A percentile compares a stretch with the other conserved stretches of the same genome.
Conservation (phyloP, 2,888 invertebrate genomes). For the Zaprionus bogoriensis region DNA sequence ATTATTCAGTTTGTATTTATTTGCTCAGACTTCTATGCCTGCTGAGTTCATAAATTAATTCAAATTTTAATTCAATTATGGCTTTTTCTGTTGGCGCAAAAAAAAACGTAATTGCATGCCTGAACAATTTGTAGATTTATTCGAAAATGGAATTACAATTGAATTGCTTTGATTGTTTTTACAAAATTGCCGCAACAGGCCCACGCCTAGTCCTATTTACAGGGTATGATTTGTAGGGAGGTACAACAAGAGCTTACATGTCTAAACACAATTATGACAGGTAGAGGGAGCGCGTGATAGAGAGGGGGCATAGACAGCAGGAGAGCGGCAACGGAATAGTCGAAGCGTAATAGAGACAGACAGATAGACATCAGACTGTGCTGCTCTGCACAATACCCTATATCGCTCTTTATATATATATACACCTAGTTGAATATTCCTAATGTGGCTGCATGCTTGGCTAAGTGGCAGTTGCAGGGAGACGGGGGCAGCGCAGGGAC, state of each 20-base stretch:
- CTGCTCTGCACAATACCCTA: constrained; percentile 12
- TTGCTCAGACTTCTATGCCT: not conserved
- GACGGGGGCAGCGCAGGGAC: not conserved
- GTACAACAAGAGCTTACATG: constrained; percentile 67
- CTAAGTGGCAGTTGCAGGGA: not conserved
- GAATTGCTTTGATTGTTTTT: not conserved
- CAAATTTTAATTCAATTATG: not conserved
- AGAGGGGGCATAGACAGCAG: not conserved
- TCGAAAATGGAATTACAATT: not conserved
- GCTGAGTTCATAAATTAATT: not conserved
- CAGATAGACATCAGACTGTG: constrained; percentile 22
- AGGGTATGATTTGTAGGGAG: not conserved
- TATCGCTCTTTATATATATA: not conserved
- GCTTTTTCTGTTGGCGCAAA: not conserved
- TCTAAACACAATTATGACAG: constrained; percentile 70
- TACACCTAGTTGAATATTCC: not conserved
- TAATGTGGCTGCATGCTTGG: not conserved
- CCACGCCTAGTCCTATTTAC: not conserved
- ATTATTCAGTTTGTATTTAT: not conserved
- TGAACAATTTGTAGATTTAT: not conserved
- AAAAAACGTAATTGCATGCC: no score
- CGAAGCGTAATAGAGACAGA: not conserved
- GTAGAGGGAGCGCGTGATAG: constrained; percentile 40
- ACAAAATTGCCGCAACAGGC: not conserved
- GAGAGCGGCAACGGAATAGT: not conserved